Evolutionary conservation across 1,140 invertebrate species (phyloP).

Genomic region (Eufriesea mexicana): DNA sequence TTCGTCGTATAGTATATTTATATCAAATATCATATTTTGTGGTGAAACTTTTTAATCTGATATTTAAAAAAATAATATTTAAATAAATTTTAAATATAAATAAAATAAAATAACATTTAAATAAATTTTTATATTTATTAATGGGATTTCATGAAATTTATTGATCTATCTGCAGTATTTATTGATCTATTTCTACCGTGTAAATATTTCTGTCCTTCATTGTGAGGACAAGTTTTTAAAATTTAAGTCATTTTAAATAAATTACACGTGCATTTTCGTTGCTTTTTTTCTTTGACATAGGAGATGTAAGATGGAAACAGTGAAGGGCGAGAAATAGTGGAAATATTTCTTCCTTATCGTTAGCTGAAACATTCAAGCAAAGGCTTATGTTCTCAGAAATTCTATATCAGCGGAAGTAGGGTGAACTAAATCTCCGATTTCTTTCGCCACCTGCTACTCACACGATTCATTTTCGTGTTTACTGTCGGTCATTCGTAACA

Average conservation of each 20-base stretch:
- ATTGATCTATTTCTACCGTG: too few species aligned
- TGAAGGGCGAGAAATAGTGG: conserved; percentile 20
- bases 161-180: too few species aligned
- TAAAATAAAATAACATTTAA: too few species aligned
- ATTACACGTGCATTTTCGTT: conserved; percentile 17
- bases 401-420: conserved; percentile 40
- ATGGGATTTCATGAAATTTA: too few species aligned
- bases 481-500: conserved; percentile 15
- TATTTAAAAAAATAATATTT: too few species aligned
- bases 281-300: not conserved
- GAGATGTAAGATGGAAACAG: conserved; percentile 16
- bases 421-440: conserved; percentile 53
- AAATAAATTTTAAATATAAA: too few species aligned
- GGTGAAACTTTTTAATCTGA: too few species aligned
- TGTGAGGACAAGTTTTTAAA: not conserved
- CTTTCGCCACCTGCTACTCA: conserved; percentile 57
- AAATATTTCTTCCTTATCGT: conserved; percentile 22
- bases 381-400: conserved; percentile 35
- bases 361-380: conserved; percentile 5
- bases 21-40: too few species aligned
- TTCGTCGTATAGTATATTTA: too few species aligned
- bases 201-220: too few species aligned
- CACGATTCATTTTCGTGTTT: conserved; percentile 18
- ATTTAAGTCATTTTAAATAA: conserved; percentile 9
- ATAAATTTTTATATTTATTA: too few species aligned